A percentile compares a stretch with the other conserved stretches of the same genome.
phyloP scores from a whole-genome alignment of 2,888 invertebrate species.

The Acheta domesticus region DNA sequence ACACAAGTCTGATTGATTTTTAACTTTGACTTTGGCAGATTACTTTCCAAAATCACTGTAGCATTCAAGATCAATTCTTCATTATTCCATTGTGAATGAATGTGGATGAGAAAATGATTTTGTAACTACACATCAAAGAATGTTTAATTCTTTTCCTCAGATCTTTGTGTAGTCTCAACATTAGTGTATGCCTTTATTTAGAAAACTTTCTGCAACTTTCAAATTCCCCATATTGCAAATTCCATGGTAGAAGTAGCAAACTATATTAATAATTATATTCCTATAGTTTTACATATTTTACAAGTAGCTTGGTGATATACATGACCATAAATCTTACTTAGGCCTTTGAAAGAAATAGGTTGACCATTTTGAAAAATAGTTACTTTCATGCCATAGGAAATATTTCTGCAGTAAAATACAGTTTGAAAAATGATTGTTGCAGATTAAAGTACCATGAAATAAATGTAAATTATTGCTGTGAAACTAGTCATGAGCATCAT shows the following conservation, averaged over 20 bases:
- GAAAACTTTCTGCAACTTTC: slow-evolving; percentile 9
- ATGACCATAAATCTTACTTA: background rate
- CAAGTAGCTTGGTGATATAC: background rate
- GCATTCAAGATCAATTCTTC: slow-evolving; percentile 26
- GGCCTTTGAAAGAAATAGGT: too few species aligned
- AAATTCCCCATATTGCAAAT: background rate
- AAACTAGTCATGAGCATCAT: too few species aligned
- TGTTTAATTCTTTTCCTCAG: background rate
- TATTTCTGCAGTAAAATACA: background rate
- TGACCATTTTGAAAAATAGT: too few species aligned
- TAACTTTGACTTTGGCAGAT: slow-evolving; percentile 18
- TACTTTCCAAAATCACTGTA: slow-evolving; percentile 24
- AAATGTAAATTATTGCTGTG: too few species aligned
- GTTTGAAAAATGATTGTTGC: background rate
- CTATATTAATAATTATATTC: background rate
- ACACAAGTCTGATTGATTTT: background rate
- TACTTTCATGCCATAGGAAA: too few species aligned
- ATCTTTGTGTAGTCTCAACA: background rate
- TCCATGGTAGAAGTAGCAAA: background rate
- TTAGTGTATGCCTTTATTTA: slow-evolving; percentile 9
- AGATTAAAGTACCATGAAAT: too few species aligned
- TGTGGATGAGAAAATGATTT: slow-evolving; percentile 18
- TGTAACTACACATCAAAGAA: slow-evolving; percentile 9
- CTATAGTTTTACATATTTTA: background rate
- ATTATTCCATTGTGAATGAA: slow-evolving; percentile 18